Percentiles rank a stretch among this genome's conserved stretches.
phyloP scores from a whole-genome alignment of 2,888 invertebrate species.

The Amphipoea lucens region DNA sequence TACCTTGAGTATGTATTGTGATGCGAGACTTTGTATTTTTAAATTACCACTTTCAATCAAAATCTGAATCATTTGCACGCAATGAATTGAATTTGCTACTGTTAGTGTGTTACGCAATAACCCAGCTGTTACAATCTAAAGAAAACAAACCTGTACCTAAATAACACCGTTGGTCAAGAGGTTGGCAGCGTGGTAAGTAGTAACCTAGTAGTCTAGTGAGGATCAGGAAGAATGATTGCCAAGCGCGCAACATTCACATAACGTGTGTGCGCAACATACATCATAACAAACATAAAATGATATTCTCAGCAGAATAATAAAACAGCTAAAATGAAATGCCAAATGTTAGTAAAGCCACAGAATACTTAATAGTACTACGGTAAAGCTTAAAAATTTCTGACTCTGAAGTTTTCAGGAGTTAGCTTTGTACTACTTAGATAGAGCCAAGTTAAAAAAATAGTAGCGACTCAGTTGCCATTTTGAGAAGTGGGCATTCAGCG shows the following conservation, averaged over 20 bases:
- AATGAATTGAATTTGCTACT: too few relatives aligned
- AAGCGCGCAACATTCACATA: background rate
- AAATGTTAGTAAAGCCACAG: background rate
- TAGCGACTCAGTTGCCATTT: background rate
- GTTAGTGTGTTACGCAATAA: too few relatives aligned
- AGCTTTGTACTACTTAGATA: background rate
- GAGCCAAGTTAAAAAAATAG: background rate
- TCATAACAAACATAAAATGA: background rate
- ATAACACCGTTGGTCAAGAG: background rate
- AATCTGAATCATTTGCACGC: too few relatives aligned
- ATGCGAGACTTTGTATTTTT: background rate
- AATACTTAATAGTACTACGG: too few relatives aligned
- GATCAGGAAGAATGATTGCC: background rate
- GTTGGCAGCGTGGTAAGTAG: too few relatives aligned
- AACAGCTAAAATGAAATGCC: background rate
- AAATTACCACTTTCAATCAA: background rate
- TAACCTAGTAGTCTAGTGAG: background rate
- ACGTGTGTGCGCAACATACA: too few relatives aligned
- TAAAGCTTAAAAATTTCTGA: background rate
- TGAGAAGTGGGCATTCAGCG: too few relatives aligned
- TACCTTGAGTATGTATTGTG: conserved; percentile 9
- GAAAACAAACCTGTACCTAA: too few relatives aligned
- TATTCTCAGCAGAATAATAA: background rate
- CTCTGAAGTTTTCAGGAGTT: background rate
- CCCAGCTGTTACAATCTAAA: too few relatives aligned